Evolutionary conservation across 1,140 invertebrate species (phyloP).

Genomic region (Mylabris phalerata): DNA sequence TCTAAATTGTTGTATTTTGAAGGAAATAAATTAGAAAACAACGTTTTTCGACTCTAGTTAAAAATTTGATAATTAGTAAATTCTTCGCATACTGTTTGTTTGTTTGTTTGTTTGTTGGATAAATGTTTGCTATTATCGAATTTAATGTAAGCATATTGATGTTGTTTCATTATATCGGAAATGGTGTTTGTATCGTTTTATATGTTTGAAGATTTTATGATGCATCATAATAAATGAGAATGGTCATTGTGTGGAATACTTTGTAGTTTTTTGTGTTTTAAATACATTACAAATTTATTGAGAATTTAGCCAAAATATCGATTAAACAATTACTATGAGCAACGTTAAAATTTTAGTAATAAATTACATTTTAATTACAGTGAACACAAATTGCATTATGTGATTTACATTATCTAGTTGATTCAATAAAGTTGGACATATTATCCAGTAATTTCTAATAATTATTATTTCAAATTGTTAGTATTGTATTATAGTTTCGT

Average conservation of each 20-base stretch:
- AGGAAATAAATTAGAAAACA: no score
- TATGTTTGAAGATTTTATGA: not conserved
- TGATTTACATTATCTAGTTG: slow-evolving; percentile 11
- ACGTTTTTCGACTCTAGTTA: no score
- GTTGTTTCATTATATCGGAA: no score
- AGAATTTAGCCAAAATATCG: slow-evolving; percentile 5
- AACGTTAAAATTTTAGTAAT: slow-evolving; percentile 9
- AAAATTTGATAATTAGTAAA: no score
- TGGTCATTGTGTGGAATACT: not conserved
- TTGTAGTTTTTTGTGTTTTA: not conserved
- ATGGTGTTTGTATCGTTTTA: not conserved
- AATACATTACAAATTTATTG: slow-evolving; percentile 1
- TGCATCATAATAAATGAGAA: not conserved
- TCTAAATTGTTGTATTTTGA: no score
- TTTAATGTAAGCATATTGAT: no score
- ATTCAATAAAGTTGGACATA: slow-evolving; percentile 4
- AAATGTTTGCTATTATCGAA: no score
- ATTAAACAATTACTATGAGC: slow-evolving; percentile 6
- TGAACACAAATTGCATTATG: slow-evolving; percentile 12
- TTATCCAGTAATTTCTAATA: not conserved
- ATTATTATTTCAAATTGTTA: slow-evolving; percentile 2
- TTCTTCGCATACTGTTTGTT: no score
- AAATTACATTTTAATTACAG: slow-evolving; percentile 17
- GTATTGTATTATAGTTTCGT: not conserved
- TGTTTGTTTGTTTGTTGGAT: no score